Evolutionary conservation across 2,797 vertebrate species (phyloP).

Genomic region (Margarornis squamiger): DNA sequence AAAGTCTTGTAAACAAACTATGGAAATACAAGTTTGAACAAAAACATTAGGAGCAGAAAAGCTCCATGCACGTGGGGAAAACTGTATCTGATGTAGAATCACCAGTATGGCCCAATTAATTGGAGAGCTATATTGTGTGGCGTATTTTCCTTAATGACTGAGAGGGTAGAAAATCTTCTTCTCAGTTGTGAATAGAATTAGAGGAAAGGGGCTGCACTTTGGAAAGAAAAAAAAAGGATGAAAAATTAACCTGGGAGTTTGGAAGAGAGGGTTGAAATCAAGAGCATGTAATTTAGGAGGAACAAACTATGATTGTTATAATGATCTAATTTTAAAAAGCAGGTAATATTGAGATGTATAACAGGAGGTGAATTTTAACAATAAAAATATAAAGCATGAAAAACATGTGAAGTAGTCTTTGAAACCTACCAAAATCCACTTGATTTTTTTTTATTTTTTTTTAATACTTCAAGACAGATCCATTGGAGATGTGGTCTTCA

Average conservation of each 20-base stretch:
- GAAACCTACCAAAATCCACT: background rate
- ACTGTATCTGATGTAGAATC: background rate
- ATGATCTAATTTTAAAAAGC: background rate
- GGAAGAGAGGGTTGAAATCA: background rate
- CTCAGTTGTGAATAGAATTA: background rate
- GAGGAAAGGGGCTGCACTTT: background rate
- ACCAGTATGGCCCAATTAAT: background rate
- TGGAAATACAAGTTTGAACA: background rate
- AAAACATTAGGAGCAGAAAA: background rate
- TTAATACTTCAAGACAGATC: background rate
- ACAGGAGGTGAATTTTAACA: background rate
- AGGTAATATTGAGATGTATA: background rate
- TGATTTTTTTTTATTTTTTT: background rate
- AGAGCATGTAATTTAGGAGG: background rate
- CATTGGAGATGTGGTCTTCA: background rate
- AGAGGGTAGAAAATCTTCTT: background rate
- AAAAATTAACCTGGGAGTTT: background rate
- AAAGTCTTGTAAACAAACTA: background rate
- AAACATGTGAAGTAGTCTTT: background rate
- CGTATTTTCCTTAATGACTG: background rate
- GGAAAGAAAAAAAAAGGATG: background rate
- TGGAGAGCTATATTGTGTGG: background rate
- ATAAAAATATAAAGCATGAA: background rate
- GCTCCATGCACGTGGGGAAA: background rate
- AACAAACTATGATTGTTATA: background rate